phyloP scores from a whole-genome alignment of 2,113 vertebrate genomes.

The Thamnophis sirtalis region DNA sequence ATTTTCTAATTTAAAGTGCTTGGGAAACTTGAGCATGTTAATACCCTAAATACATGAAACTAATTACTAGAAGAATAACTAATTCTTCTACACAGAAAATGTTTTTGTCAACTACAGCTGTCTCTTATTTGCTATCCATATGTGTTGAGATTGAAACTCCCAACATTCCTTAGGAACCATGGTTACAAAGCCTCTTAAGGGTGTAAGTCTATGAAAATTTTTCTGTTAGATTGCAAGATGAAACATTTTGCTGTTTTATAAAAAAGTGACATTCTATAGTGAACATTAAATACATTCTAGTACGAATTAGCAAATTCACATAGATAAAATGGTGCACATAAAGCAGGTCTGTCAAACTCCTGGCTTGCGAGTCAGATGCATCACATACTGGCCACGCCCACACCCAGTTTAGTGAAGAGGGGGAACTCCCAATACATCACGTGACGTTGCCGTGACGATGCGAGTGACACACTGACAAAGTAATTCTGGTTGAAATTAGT shows the following conservation, averaged over 20 bases:
- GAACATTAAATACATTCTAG: neutral
- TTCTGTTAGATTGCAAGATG: neutral
- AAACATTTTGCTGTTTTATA: neutral
- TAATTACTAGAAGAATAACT: neutral
- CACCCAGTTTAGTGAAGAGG: too few species aligned
- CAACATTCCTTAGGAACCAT: neutral
- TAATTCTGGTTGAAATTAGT: neutral
- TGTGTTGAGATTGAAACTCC: neutral
- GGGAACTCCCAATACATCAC: too few species aligned
- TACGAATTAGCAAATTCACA: neutral
- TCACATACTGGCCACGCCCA: too few species aligned
- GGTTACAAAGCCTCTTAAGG: neutral
- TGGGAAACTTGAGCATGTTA: conserved; percentile 50
- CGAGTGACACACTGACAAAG: neutral
- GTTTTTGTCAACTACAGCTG: neutral
- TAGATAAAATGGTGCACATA: neutral
- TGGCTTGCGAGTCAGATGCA: too few species aligned
- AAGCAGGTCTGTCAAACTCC: too few species aligned
- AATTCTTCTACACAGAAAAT: neutral
- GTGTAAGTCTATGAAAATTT: neutral
- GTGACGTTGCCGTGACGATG: too few species aligned
- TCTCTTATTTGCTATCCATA: neutral
- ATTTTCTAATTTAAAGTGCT: conserved; percentile 53
- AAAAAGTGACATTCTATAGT: neutral
- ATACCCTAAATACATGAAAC: conserved; percentile 12